Base-by-base conservation (phyloP, 1,140 invertebrate genomes). In the Asobara japonica region DNA sequence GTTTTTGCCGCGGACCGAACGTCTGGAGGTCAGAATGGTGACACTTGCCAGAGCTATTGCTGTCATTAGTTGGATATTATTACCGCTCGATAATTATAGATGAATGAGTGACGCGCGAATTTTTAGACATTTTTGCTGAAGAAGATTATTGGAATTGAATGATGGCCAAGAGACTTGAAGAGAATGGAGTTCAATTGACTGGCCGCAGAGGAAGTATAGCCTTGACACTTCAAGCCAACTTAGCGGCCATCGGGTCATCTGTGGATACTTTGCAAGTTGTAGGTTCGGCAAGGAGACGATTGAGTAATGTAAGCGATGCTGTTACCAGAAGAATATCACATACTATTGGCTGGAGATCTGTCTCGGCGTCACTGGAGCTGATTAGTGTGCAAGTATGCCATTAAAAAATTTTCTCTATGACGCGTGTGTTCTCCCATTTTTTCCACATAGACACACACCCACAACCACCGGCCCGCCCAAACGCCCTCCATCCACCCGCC, bases 291-390 rank as follows among this genome's bases (percentile, higher is more conserved):
- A 82, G 89, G 18, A 84, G 92, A 45, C 83, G 92, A 38, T 89
- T 93, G 56, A 93, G 91, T 79, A 93, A 93, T 77, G 92, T 93
- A 8, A 90, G 92, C 76, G 92, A 92, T 80, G 92, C 89, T 1
- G 91, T 93, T 1, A 88, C 90, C 2, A 82, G 92, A 33, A 93
- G 93, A 77, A 82, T 94, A 22, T 93, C 92, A 16, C 89, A 90
- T n/a, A 92, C 91, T 0, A 92, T 93, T 38, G 91, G 92, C 6
- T 93, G 92, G 92, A 87, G 91, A 65, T 87, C 88, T 1, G 82
- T 87, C 2, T 83, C 86, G 4, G 82, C 88, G 31, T 89, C 90
- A 7, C 84, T 89, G 0, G 88, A 91, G 71, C 88, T 91, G 51
- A 89, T 91, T 0, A 88, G 91, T 2, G 83, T 88, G 3, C 88